Conservation (phyloP, 2,113 vertebrate species). For the Diadophis punctatus region DNA sequence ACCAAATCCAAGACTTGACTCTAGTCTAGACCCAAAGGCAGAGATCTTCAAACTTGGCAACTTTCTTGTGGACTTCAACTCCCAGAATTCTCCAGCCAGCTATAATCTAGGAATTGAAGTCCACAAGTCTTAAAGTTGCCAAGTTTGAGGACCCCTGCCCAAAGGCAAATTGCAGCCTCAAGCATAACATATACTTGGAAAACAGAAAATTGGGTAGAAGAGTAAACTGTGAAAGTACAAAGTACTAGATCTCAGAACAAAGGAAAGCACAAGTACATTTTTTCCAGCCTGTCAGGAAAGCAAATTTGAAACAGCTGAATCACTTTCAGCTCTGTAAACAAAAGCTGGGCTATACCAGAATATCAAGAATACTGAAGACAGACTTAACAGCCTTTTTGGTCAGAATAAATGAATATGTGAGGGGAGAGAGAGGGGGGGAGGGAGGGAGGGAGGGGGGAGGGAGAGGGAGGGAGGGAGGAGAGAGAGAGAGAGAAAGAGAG, state of each 20-base stretch:
- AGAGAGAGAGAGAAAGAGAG: too few relatives aligned
- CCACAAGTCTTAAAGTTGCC: too few relatives aligned
- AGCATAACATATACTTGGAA: background rate
- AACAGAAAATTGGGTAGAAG: background rate
- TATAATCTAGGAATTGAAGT: too few relatives aligned
- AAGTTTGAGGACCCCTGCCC: too few relatives aligned
- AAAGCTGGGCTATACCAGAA: background rate
- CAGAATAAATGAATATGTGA: background rate
- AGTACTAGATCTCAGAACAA: background rate
- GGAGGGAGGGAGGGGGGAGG: too few relatives aligned
- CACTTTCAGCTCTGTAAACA: conserved; percentile 11
- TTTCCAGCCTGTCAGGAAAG: conserved; percentile 1
- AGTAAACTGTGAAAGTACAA: background rate
- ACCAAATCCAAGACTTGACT: background rate
- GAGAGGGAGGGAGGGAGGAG: too few relatives aligned
- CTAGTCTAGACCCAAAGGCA: background rate
- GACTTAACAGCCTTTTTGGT: background rate
- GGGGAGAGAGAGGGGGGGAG: background rate
- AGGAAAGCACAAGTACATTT: background rate
- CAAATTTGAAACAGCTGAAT: background rate
- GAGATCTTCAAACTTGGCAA: too few relatives aligned
- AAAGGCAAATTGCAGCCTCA: background rate
- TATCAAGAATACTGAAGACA: background rate
- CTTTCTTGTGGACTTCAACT: too few relatives aligned
- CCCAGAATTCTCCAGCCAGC: too few relatives aligned